Conservation (phyloP, 2,888 invertebrate genomes). For the Cetonia aurata region DNA sequence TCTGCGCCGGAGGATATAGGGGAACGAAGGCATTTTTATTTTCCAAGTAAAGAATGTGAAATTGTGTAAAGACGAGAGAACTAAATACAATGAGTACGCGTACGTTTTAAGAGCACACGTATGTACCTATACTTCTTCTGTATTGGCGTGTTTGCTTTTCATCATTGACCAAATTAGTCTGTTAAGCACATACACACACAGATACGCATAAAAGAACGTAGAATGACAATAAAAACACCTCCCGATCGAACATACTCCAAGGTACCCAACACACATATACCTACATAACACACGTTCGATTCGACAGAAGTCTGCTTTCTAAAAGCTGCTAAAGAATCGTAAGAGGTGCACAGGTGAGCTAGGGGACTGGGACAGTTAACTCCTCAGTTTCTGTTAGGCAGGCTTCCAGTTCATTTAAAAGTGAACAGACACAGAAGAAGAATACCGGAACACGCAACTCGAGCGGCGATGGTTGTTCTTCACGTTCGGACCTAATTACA, state of each 20-base stretch:
- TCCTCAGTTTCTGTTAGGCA: constrained; percentile 52
- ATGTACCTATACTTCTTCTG: neutral
- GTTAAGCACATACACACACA: constrained; percentile 10
- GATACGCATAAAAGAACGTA: constrained; percentile 8
- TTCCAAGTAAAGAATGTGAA: constrained; percentile 14
- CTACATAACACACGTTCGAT: constrained; percentile 9
- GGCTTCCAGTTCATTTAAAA: constrained; percentile 47
- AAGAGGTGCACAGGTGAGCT: constrained; percentile 52
- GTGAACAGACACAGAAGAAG: constrained; percentile 30
- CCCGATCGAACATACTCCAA: constrained; percentile 6
- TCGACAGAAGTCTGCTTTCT: constrained; percentile 51
- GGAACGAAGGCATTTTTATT: neutral
- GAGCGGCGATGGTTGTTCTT: constrained; percentile 11
- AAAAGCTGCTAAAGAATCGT: constrained; percentile 51
- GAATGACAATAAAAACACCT: constrained; percentile 30
- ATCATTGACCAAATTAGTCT: constrained; percentile 14
- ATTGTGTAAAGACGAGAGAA: constrained; percentile 21
- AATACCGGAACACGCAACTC: constrained; percentile 30
- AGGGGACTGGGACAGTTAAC: constrained; percentile 53
- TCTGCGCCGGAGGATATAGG: too few species aligned
- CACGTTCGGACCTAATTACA: constrained; percentile 6
- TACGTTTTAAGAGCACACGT: neutral
- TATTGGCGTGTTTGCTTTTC: constrained; percentile 6
- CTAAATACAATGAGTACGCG: too few species aligned
- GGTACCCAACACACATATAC: constrained; percentile 1